phyloP scores from a whole-genome alignment of 2,113 vertebrate species.

The Tamias sibiricus region DNA sequence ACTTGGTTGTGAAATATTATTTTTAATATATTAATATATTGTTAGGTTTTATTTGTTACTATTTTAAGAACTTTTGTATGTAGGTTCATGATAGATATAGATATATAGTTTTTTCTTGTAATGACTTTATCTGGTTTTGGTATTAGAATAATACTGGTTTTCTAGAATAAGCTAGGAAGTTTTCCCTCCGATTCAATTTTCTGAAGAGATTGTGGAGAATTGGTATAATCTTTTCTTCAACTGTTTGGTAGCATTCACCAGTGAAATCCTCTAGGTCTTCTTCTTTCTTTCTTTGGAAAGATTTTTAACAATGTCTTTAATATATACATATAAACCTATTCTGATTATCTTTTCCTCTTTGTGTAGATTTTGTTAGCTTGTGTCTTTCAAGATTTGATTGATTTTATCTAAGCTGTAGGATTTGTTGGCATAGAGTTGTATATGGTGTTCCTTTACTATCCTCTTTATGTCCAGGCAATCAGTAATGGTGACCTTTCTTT shows the following conservation, averaged over 20 bases:
- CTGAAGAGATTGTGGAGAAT: constrained; percentile 28
- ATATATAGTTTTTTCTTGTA: constrained; percentile 21
- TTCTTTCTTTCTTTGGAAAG: background rate
- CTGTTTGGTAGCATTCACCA: background rate
- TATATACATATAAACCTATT: background rate
- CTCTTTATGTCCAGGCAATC: background rate
- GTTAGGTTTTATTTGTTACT: background rate
- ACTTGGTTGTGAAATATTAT: background rate
- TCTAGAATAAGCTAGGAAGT: background rate
- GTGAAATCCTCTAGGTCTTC: background rate
- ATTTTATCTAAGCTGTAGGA: background rate
- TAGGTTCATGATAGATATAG: background rate
- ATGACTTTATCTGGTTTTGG: background rate
- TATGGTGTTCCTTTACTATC: background rate
- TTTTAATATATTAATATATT: background rate
- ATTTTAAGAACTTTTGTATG: background rate
- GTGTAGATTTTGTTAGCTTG: background rate
- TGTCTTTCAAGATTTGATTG: constrained; percentile 29
- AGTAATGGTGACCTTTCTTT: background rate
- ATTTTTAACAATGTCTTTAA: background rate
- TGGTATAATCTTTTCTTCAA: background rate
- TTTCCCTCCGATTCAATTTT: background rate
- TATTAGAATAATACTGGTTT: background rate
- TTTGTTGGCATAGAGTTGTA: background rate
- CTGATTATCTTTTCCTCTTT: background rate